Percentiles rank a stretch among this genome's conserved stretches.
Conservation (phyloP, 2,888 invertebrate genomes). For the Leptopilina myrica region DNA sequence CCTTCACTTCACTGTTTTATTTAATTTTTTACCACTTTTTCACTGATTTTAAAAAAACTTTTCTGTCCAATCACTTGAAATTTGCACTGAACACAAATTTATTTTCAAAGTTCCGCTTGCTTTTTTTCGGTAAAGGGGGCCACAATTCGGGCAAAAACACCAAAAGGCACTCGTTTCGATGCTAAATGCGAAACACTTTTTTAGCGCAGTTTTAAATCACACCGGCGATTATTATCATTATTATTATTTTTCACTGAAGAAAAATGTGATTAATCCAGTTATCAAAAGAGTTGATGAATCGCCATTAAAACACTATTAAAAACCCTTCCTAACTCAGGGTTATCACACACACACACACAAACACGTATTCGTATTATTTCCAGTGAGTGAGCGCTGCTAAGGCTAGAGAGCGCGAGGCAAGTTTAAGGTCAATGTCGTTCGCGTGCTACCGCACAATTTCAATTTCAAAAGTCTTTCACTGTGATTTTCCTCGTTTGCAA, state of each 20-base stretch:
- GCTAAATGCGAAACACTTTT: not conserved
- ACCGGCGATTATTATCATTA: not conserved
- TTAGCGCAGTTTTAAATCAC: not conserved
- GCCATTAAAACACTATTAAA: not conserved
- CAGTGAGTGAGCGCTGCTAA: constrained; percentile 18
- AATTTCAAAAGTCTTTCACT: not conserved
- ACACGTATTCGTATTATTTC: constrained; percentile 21
- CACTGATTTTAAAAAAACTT: too few species aligned
- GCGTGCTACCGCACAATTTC: constrained; percentile 20
- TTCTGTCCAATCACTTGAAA: too few species aligned
- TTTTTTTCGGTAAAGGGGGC: too few species aligned
- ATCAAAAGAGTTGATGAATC: constrained; percentile 2
- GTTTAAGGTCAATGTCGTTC: constrained; percentile 34
- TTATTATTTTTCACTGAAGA: not conserved
- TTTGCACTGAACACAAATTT: too few species aligned
- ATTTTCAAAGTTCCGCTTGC: too few species aligned
- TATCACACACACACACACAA: not conserved
- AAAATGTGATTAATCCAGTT: not conserved
- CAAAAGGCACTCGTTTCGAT: too few species aligned
- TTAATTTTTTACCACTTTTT: too few species aligned
- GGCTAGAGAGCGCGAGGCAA: constrained; percentile 32
- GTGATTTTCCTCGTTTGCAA: not conserved
- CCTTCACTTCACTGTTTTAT: too few species aligned
- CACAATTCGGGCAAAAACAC: too few species aligned
- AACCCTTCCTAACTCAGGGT: constrained; percentile 11